phyloP scores from a whole-genome alignment of 1,140 invertebrate species.

The Drosophila repleta region DNA sequence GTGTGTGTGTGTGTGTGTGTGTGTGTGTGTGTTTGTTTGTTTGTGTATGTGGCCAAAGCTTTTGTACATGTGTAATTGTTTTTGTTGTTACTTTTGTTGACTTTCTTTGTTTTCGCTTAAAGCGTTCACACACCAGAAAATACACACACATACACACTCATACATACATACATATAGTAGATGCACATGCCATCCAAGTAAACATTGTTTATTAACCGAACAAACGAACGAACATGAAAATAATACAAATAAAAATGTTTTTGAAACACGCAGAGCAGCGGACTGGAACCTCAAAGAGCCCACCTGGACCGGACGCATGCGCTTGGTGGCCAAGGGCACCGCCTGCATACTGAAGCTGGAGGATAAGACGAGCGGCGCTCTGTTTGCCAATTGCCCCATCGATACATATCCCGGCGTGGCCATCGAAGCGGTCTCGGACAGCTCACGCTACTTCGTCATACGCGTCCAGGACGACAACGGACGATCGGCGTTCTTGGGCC shows the following conservation, averaged over 20 bases:
- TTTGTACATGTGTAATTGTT: slow-evolving; percentile 34
- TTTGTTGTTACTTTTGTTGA: slow-evolving; percentile 41
- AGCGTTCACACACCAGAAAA: slow-evolving; percentile 18
- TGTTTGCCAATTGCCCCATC: slow-evolving; percentile 99
- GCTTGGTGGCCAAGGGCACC: slow-evolving; percentile 94
- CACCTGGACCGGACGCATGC: slow-evolving; percentile 97
- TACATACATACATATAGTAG: slow-evolving; percentile 13
- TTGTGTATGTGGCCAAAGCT: slow-evolving; percentile 46
- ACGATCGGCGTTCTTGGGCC: slow-evolving; percentile 97
- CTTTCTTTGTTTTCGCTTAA: slow-evolving; percentile 66
- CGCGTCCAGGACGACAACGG: slow-evolving; percentile 97
- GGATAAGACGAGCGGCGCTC: slow-evolving; percentile 96
- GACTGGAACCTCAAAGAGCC: slow-evolving; percentile 99
- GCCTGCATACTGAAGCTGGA: slow-evolving; percentile 96
- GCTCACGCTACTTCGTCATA: slow-evolving; percentile 99
- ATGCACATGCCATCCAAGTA: not conserved
- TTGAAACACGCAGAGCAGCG: slow-evolving; percentile 90
- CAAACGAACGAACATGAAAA: not conserved
- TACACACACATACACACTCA: slow-evolving; percentile 21
- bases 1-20: slow-evolving; percentile 14
- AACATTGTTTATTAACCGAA: slow-evolving; percentile 25
- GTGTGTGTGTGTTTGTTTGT: slow-evolving; percentile 29
- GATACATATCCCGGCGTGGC: slow-evolving; percentile 97
- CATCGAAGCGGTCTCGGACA: slow-evolving; percentile 98
- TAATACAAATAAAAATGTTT: slow-evolving; percentile 1